These are phyloP conservation scores for Tipula vernalis DNA, from an alignment of 2,888 invertebrate genomes.

Conservation along the genomic window DNA sequence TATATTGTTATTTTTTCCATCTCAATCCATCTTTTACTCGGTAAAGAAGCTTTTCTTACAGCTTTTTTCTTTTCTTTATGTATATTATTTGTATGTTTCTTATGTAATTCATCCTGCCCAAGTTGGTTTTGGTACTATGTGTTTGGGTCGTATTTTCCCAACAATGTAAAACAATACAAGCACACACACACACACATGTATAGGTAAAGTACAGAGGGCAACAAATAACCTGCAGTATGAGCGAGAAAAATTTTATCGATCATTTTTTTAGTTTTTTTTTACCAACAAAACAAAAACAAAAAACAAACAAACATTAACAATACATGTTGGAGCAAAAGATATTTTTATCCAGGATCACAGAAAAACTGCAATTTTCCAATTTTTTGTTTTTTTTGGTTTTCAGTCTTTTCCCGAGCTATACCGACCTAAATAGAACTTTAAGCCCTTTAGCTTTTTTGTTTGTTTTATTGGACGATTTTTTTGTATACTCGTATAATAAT, in stretches of 20 bases:
- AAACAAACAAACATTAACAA: neutral
- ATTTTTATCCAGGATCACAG: neutral
- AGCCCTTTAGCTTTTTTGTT: neutral
- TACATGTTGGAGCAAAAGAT: neutral
- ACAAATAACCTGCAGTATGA: neutral
- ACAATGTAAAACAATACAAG: neutral
- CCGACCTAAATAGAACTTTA: neutral
- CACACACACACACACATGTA: neutral
- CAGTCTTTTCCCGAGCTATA: neutral
- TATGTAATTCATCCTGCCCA: neutral
- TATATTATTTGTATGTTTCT: neutral
- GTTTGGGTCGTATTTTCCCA: neutral
- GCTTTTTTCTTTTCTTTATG: neutral
- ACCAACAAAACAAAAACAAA: neutral
- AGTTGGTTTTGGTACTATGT: neutral
- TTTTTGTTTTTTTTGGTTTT: neutral
- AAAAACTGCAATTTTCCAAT: neutral
- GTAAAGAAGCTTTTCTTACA: neutral
- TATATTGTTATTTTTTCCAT: neutral
- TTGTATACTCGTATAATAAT: neutral
- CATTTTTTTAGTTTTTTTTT: neutral
- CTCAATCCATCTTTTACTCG: neutral
- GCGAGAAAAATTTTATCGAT: neutral
- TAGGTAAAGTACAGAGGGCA: too few species aligned
- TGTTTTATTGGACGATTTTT: neutral